Conservation (phyloP, 2,113 vertebrate species). For the rat (Rattus norvegicus) region DNA sequence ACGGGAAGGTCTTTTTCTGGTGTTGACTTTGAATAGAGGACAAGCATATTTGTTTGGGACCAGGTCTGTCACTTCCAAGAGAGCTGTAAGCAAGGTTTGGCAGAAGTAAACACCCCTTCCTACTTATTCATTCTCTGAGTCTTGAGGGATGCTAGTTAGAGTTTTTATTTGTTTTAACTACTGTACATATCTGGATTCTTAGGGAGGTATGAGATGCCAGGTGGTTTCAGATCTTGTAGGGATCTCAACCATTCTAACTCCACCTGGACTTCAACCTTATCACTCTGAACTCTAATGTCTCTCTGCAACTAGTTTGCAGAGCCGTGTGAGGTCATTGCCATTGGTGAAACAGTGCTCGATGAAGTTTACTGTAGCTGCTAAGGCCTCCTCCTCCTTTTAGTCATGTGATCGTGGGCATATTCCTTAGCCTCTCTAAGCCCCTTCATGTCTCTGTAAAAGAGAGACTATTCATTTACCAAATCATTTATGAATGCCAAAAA, state of each 20-base stretch:
- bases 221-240: background rate
- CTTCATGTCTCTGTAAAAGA: background rate
- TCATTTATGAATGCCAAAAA: background rate
- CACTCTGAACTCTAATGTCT: background rate
- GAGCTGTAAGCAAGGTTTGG: background rate
- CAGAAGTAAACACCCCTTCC: background rate
- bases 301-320: background rate
- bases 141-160: background rate
- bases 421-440: background rate
- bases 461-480: background rate
- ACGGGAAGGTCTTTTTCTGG: background rate
- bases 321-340: background rate
- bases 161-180: background rate
- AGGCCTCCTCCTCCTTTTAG: background rate
- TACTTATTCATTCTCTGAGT: background rate
- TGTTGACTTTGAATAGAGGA: background rate
- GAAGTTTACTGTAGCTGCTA: no score
- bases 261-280: background rate
- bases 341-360: accelerated
- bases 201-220: background rate
- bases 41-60: background rate
- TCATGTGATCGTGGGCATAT: background rate
- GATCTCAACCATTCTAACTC: background rate
- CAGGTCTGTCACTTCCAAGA: background rate
- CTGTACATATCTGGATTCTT: background rate